Evolutionary conservation across 2,113 vertebrate genomes (phyloP).

Genomic region (Passer montanus): DNA sequence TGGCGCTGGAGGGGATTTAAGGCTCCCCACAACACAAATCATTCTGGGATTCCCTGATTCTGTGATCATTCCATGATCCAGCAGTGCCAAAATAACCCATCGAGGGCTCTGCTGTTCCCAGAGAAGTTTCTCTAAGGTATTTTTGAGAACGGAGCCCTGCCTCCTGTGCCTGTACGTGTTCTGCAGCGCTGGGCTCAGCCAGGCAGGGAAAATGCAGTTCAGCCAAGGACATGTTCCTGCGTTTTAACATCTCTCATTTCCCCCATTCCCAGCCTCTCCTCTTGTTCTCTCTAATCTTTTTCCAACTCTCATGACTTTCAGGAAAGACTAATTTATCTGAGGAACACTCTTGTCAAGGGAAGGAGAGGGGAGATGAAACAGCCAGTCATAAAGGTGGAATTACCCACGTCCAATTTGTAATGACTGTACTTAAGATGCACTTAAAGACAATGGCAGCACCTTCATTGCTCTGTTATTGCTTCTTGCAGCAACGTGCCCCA

Average conservation of each 20-base stretch:
- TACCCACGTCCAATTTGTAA: neutral
- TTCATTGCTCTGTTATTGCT: neutral
- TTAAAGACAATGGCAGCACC: slow-evolving; percentile 31
- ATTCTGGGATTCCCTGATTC: neutral
- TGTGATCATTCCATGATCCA: neutral
- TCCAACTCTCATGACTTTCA: neutral
- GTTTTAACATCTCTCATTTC: neutral
- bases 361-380: neutral
- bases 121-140: neutral
- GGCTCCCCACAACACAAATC: neutral
- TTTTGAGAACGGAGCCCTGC: neutral
- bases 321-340: slow-evolving; percentile 43
- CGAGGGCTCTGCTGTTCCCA: neutral
- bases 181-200: neutral
- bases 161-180: neutral
- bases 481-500: neutral
- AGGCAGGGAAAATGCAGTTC: neutral
- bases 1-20: accelerated
- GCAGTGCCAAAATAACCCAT: neutral
- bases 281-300: neutral
- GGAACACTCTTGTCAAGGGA: neutral
- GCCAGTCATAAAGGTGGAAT: neutral
- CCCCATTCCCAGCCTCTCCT: neutral
- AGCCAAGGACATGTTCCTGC: neutral
- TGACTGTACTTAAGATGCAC: slow-evolving; percentile 16